Conservation (phyloP, 2,113 vertebrate genomes). For the Seriola aureovittata region DNA sequence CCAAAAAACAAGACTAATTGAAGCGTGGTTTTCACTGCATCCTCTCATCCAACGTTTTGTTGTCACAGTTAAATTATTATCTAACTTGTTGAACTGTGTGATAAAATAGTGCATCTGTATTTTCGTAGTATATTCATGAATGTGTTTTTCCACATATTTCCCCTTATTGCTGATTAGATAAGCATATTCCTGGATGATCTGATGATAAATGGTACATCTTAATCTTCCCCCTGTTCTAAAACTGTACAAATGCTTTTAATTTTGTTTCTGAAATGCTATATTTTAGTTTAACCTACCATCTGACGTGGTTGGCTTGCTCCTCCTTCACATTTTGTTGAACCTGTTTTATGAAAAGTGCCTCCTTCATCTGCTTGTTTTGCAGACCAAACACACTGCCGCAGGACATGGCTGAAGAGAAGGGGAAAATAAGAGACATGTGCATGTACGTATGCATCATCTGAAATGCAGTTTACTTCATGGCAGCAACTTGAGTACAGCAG, state of each 20-base stretch:
- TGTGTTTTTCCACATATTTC: background rate
- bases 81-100: background rate
- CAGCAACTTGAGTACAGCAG: background rate
- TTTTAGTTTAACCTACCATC: constrained; percentile 80
- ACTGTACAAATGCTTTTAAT: background rate
- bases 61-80: background rate
- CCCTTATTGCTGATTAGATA: background rate
- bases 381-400: constrained; percentile 61
- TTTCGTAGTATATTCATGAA: background rate
- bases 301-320: constrained; percentile 86
- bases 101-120: background rate
- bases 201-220: background rate
- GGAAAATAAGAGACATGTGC: background rate
- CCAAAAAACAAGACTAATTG: background rate
- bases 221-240: background rate
- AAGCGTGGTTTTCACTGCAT: background rate
- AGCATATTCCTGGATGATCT: background rate
- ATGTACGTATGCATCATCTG: background rate
- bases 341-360: constrained; percentile 88
- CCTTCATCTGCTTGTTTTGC: constrained; percentile 88
- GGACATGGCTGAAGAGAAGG: constrained; percentile 62
- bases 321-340: constrained; percentile 82
- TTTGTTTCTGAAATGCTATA: no score
- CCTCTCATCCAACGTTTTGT: background rate
- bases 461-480: background rate